Base-by-base conservation (phyloP, 2,888 invertebrate genomes). In the Temnothorax ravouxi region DNA sequence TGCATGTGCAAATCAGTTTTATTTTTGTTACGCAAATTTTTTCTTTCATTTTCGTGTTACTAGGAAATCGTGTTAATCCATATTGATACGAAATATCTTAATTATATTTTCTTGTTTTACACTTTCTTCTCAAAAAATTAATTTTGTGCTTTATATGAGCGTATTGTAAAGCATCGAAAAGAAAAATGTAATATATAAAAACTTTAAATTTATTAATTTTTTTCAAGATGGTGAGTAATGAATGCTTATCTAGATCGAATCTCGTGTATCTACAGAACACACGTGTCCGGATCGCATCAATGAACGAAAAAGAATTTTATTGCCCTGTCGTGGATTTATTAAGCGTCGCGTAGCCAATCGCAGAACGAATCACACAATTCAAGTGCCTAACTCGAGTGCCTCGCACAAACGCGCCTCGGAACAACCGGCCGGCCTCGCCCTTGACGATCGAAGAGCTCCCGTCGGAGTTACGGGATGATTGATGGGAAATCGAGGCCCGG, bases 401-500 rank as follows among this genome's bases (percentile, higher is more conserved):
- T 52, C 69, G n/a, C 34, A 62, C 29, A 72, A 71, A 77, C 67
- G 44, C 18, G 34, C 11, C 21, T 50, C 34, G 52, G 52, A 44
- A 69, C 59, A 6, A 66, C 64, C 62, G 67, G 66, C 29, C 79
- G 64, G 52, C 67, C 79, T 74, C 69, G 67, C 69, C 81, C 83
- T 83, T 52, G 62, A 66, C 82, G 86, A 83, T 80, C 85, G 80
- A 84, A 83, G 64, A 83, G 64, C 81, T 56, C 59, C 69, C 67
- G 77, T 84, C 76, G 80, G 71, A 74, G 82, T 86, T 84, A 54
- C 41, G 56, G 79, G 66, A 89, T 89, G 88, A 89, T 89, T 84
- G 83, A 89, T 88, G 85, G 84, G 76, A 67, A 83, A 86, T 86
- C 85, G 87, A 84, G 84, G 84, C 80, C 84, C 83, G 77, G 71